Conservation (phyloP, 1,140 invertebrate genomes). For the Leptinotarsa undecemlineata region DNA sequence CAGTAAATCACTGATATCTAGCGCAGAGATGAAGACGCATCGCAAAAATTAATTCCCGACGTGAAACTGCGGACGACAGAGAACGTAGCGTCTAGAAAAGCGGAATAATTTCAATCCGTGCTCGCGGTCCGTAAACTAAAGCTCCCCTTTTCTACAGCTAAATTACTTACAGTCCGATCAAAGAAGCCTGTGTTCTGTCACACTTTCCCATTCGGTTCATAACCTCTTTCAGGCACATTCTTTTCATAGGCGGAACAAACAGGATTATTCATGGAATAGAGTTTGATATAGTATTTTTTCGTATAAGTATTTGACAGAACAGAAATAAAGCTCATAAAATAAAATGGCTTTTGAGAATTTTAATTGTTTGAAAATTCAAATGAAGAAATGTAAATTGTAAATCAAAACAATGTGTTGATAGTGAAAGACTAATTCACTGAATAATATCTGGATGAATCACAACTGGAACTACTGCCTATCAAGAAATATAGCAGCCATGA, state of each 20-base stretch:
- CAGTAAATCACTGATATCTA: slow-evolving; percentile 4
- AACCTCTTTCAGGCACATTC: slow-evolving; percentile 25
- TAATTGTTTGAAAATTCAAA: no score
- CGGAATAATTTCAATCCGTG: slow-evolving; percentile 47
- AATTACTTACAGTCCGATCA: slow-evolving; percentile 45
- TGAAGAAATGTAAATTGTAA: no score
- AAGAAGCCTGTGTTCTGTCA: slow-evolving; percentile 33
- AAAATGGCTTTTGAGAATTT: no score
- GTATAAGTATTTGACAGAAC: no score
- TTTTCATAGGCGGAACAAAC: not conserved
- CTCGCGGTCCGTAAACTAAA: slow-evolving; percentile 38
- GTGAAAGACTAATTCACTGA: no score
- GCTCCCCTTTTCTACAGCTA: slow-evolving; percentile 33
- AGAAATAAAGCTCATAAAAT: no score
- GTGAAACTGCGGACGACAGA: slow-evolving; percentile 36
- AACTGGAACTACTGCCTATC: no score
- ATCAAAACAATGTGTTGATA: no score
- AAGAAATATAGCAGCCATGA: no score
- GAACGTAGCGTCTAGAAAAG: slow-evolving; percentile 39
- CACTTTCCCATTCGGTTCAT: slow-evolving; percentile 25
- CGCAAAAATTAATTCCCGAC: slow-evolving; percentile 32
- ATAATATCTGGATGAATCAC: no score
- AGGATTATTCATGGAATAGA: not conserved
- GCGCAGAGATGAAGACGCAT: slow-evolving; percentile 34
- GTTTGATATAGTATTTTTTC: no score